Percentiles rank a stretch among this genome's conserved stretches.
Evolutionary conservation across 2,888 invertebrate genomes (phyloP).

Genomic region (Crocallis elinguaria): DNA sequence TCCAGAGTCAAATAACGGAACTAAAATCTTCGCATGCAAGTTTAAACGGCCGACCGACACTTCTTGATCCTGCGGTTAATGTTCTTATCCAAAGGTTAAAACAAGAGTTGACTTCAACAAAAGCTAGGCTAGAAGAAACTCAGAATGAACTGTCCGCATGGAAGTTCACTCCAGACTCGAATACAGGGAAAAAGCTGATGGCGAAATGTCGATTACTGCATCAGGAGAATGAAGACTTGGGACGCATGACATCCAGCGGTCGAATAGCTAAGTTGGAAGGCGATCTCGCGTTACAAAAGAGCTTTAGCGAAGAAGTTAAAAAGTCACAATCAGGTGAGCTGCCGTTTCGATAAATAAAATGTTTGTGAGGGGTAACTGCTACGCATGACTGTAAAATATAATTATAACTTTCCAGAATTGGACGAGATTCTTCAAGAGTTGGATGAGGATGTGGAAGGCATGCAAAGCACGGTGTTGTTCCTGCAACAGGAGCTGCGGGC

Average conservation of each 20-base stretch:
- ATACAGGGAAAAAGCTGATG: slow-evolving; percentile 99
- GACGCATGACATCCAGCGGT: slow-evolving; percentile 97
- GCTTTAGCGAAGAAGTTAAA: slow-evolving; percentile 97
- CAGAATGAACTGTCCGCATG: slow-evolving; percentile 99
- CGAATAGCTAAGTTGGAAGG: slow-evolving; percentile 97
- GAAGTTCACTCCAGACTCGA: slow-evolving; percentile 99
- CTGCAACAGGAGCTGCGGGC: slow-evolving; percentile 96
- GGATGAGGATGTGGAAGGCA: slow-evolving; percentile 98
- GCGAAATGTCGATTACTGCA: slow-evolving; percentile 97
- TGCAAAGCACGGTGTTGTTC: slow-evolving; percentile 98
- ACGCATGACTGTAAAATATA: slow-evolving; percentile 7
- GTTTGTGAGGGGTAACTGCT: background rate
- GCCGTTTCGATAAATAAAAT: background rate
- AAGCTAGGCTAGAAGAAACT: slow-evolving; percentile 96
- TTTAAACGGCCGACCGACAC: slow-evolving; percentile 87
- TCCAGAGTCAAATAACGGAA: slow-evolving; percentile 96
- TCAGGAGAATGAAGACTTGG: slow-evolving; percentile 98
- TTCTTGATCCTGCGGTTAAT: slow-evolving; percentile 98
- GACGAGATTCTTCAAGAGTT: slow-evolving; percentile 98
- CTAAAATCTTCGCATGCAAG: slow-evolving; percentile 95
- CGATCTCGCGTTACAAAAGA: slow-evolving; percentile 97
- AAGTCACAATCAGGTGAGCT: slow-evolving; percentile 95
- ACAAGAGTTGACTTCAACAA: slow-evolving; percentile 94
- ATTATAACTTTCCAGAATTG: slow-evolving; percentile 87
- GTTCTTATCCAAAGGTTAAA: slow-evolving; percentile 95